Percentiles rank a stretch among this genome's conserved stretches.
Evolutionary conservation across 2,888 invertebrate genomes (phyloP).

Genomic region (Drymonia ruficornis): DNA sequence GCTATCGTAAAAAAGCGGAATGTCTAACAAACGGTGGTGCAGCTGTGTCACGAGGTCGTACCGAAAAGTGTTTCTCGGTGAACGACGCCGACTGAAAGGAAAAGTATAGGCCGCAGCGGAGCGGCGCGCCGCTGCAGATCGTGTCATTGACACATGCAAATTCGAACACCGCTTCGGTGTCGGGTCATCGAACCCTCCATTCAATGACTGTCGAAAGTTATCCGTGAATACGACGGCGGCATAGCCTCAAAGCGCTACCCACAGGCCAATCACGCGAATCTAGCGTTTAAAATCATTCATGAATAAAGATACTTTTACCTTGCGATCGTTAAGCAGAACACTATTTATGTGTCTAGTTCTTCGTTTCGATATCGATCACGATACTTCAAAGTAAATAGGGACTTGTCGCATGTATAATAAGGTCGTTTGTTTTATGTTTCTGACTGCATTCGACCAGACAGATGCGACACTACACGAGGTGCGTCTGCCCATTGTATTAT

Average conservation of each 20-base stretch:
- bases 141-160: constrained; percentile 84
- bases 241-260: constrained; percentile 63
- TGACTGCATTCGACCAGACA: constrained; percentile 53
- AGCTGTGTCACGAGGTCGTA: constrained; percentile 75
- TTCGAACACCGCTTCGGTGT: constrained; percentile 71
- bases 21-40: constrained; percentile 25
- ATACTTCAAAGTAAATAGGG: constrained; percentile 43
- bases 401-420: constrained; percentile 48
- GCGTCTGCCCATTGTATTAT: constrained; percentile 78
- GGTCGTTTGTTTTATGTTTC: constrained; percentile 48
- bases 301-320: constrained; percentile 62
- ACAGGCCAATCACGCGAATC: constrained; percentile 52
- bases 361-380: constrained; percentile 47
- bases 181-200: constrained; percentile 78
- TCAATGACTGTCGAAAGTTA: constrained; percentile 84
- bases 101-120: constrained; percentile 72
- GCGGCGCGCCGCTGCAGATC: constrained; percentile 61
- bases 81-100: constrained; percentile 73
- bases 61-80: constrained; percentile 72
- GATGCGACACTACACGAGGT: constrained; percentile 64
- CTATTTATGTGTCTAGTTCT: constrained; percentile 64
- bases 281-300: constrained; percentile 55
- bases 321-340: constrained; percentile 53
- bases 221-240: constrained; percentile 60
- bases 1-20: constrained; percentile 34